Evolutionary conservation across 1,140 invertebrate genomes (phyloP), one percentile per base, ranked within the genome.

Genomic region (Drosophila prosaltans): DNA sequence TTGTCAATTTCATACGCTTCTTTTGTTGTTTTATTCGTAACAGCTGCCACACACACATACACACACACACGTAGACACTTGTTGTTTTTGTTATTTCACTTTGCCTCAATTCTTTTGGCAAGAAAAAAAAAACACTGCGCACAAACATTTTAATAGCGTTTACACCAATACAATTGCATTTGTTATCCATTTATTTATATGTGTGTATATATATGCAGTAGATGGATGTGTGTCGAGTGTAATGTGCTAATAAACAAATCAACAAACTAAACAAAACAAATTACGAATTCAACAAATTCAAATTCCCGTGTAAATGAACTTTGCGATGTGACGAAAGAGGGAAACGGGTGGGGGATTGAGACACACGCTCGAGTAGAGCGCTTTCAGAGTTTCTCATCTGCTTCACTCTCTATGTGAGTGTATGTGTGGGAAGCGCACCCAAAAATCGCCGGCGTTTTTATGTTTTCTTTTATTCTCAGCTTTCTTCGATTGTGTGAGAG

Each of bases 371-470:
- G 28, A 30, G 28, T 30, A 30, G 59, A 80, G 65, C 76, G 69
- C 71, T 45, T 57, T 69, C 72, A 67, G 69, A 74, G 65, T 69
- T 81, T 74, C 80, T 65, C 78, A 68, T 63, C 57, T 36, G 64
- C 69, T 81, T 72, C 65, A 43, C 65, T 65, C 61, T 61, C 40
- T 69, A 40, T 60, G 54, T 51, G 48, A 41, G 55, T 51, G 65
- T 48, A 64, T 63, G 41, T 63, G 64, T 54, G 69, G 51, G 79
- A 59, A 88, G 83, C 70, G 77, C 73, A 83, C 80, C 77, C 78
- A 40, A 80, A 76, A 80, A 83, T 83, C 83, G 84, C 83, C 83
- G 83, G 83, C 84, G 65, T 83, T 88, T 86, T 88, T 88, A 72
- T 68, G 69, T 68, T 78, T 72, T 78, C 76, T 78, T 80, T 78